Conservation (phyloP, 2,888 invertebrate species). For the Pherbina coryleti region DNA sequence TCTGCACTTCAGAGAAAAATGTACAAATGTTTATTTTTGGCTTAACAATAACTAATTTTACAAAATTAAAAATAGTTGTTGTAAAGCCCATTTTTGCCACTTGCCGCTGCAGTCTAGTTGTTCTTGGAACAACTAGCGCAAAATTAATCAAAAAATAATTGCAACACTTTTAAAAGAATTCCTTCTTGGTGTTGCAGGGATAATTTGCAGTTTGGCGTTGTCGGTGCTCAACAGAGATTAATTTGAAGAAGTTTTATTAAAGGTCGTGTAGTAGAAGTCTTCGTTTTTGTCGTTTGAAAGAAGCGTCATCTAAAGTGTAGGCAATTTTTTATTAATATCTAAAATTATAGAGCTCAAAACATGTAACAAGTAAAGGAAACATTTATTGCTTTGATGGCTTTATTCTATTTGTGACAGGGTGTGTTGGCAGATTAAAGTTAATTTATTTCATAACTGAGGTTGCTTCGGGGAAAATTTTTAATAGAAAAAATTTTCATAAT, state of each 20-base stretch:
- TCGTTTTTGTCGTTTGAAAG: neutral
- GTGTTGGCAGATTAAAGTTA: too few species aligned
- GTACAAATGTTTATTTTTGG: neutral
- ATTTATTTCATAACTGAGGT: too few species aligned
- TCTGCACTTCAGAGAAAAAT: slow-evolving; percentile 2
- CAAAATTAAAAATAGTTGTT: slow-evolving; percentile 2
- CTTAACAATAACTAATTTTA: neutral
- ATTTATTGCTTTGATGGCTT: too few species aligned
- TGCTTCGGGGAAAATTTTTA: too few species aligned
- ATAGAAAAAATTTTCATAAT: too few species aligned
- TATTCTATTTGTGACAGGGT: too few species aligned
- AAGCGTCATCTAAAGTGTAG: too few species aligned
- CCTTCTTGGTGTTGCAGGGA: neutral
- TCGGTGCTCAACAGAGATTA: slow-evolving; percentile 11
- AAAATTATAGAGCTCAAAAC: too few species aligned
- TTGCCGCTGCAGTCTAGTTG: neutral
- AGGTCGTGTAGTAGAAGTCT: neutral
- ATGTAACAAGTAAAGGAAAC: too few species aligned
- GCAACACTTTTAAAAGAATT: slow-evolving; percentile 57
- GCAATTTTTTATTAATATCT: too few species aligned
- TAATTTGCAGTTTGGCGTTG: neutral
- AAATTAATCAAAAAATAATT: slow-evolving; percentile 65
- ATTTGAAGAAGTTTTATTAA: neutral
- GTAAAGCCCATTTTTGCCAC: slow-evolving; percentile 3
- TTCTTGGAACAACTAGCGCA: neutral